Percentiles rank a stretch among this genome's conserved stretches.
Conservation (phyloP, 2,888 invertebrate genomes). For the Leptinotarsa rubiginosa region DNA sequence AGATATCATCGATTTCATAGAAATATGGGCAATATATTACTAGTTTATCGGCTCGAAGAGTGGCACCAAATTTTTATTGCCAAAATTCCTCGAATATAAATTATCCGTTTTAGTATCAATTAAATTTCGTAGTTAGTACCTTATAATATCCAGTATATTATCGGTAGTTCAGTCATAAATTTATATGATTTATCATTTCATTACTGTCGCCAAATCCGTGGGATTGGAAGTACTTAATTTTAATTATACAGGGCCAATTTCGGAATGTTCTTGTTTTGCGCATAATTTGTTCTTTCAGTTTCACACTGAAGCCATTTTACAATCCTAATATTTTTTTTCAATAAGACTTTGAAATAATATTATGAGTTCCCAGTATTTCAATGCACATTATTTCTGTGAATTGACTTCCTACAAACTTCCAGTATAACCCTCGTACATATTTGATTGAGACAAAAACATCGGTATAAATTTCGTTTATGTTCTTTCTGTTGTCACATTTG, state of each 20-base stretch:
- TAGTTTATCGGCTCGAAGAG: constrained; percentile 1
- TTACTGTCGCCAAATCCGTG: constrained; percentile 22
- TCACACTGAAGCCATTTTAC: too few relatives aligned
- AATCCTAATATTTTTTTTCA: background rate
- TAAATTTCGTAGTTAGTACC: constrained; percentile 18
- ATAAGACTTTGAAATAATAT: too few relatives aligned
- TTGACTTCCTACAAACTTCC: background rate
- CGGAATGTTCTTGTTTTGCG: background rate
- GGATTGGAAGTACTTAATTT: background rate
- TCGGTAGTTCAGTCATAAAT: constrained; percentile 25
- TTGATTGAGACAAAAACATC: background rate
- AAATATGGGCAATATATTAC: constrained; percentile 19
- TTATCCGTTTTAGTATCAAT: constrained; percentile 26
- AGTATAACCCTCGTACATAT: background rate
- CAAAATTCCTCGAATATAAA: constrained; percentile 25
- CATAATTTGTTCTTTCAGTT: too few relatives aligned
- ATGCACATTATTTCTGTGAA: background rate
- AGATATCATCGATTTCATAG: background rate
- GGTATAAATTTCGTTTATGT: constrained; percentile 2
- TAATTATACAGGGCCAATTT: background rate
- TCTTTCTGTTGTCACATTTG: background rate
- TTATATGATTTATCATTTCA: constrained; percentile 24
- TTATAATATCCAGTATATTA: constrained; percentile 1
- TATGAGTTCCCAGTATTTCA: too few relatives aligned
- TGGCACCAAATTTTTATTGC: constrained; percentile 23